Conservation (phyloP, 1,140 invertebrate species). For the Ceratitis capitata region DNA sequence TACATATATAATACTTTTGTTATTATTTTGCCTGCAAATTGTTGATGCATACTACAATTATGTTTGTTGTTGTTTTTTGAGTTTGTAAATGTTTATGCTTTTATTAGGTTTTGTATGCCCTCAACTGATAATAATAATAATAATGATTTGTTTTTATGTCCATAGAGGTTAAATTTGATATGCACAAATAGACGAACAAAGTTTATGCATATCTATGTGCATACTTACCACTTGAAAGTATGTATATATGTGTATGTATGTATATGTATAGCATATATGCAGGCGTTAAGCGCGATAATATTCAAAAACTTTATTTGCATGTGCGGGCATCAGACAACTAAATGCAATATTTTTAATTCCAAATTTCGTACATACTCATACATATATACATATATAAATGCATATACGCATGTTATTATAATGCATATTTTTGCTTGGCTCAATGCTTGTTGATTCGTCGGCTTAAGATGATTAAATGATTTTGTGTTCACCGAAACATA, state of each 20-base stretch:
- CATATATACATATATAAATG: no score
- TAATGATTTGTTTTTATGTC: slow-evolving; percentile 20
- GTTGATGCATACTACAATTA: neutral
- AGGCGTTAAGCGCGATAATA: neutral
- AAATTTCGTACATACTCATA: neutral
- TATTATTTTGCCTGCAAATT: neutral
- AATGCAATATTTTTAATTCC: neutral
- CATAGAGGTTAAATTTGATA: neutral
- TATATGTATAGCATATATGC: neutral
- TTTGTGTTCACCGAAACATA: neutral
- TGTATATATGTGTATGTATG: neutral
- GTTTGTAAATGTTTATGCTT: no score
- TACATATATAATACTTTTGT: no score
- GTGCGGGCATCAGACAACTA: neutral
- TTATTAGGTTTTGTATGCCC: slow-evolving; percentile 4
- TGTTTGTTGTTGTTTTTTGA: neutral
- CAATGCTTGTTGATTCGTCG: neutral
- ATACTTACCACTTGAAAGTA: no score
- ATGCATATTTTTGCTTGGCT: neutral
- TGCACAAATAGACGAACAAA: neutral
- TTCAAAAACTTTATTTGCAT: neutral
- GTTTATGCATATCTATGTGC: neutral
- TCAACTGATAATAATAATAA: slow-evolving; percentile 12
- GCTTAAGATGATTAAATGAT: slow-evolving; percentile 21
- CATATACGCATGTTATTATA: no score